A percentile compares a stretch with the other conserved stretches of the same genome.
phyloP scores from a whole-genome alignment of 1,140 invertebrate species.

The Nephila pilipes region DNA sequence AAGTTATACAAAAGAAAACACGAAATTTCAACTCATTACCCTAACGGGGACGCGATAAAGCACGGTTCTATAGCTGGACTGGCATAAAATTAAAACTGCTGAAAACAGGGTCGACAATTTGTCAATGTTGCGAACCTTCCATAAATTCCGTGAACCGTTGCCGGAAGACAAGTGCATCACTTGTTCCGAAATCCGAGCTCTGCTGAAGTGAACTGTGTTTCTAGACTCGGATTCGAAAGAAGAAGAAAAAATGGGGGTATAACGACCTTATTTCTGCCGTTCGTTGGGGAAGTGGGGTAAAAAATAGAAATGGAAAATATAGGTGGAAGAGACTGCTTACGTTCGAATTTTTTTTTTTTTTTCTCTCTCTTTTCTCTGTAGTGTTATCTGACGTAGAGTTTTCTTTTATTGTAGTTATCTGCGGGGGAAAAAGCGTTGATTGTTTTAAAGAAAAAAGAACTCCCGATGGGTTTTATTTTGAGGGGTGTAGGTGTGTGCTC shows the following conservation, averaged over 20 bases:
- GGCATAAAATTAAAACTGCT: neutral
- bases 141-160: neutral
- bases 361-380: neutral
- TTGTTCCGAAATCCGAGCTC: neutral
- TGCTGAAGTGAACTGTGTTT: neutral
- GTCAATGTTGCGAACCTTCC: neutral
- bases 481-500: neutral
- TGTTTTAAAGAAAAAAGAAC: neutral
- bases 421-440: neutral
- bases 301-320: neutral
- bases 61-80: no score
- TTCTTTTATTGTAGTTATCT: neutral
- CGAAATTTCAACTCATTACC: no score
- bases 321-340: neutral
- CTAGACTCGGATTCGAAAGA: neutral
- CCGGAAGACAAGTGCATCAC: neutral
- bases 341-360: neutral
- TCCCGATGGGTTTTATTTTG: neutral
- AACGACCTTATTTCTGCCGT: neutral
- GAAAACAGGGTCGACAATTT: neutral
- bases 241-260: neutral
- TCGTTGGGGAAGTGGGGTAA: neutral
- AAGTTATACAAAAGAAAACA: neutral
- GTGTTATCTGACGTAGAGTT: neutral
- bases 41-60: no score